phyloP scores from a whole-genome alignment of 1,140 invertebrate genomes.

The Archegozetes longisetosus region DNA sequence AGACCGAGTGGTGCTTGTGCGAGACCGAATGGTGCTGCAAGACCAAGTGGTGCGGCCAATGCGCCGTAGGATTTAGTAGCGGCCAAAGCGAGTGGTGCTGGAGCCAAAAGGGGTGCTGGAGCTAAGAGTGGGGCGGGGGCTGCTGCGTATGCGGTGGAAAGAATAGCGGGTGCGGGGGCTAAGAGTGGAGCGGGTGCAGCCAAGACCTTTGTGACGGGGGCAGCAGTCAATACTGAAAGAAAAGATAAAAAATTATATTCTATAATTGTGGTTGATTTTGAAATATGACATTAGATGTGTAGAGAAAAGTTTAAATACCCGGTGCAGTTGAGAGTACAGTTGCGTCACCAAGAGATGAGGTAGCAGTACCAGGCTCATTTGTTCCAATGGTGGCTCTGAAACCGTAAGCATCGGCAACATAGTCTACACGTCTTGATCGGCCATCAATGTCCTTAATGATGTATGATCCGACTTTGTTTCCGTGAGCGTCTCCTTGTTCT shows the following conservation, averaged over 20 bases:
- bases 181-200: too few species aligned
- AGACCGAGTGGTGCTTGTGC: not conserved
- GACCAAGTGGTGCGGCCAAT: not conserved
- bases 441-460: slow-evolving; percentile 19
- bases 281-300: too few species aligned
- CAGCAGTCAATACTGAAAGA: too few species aligned
- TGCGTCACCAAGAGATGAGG: not conserved
- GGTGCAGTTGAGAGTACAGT: slow-evolving; percentile 14
- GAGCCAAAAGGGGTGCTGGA: not conserved
- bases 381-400: slow-evolving; percentile 14
- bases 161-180: not conserved
- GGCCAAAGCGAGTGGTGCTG: not conserved
- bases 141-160: not conserved
- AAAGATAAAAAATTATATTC: too few species aligned
- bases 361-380: slow-evolving; percentile 16
- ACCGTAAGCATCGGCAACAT: slow-evolving; percentile 20
- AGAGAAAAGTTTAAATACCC: too few species aligned
- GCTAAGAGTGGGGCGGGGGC: too few species aligned
- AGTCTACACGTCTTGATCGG: slow-evolving; percentile 1
- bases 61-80: not conserved
- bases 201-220: not conserved
- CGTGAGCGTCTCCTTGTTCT: slow-evolving; percentile 6
- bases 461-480: slow-evolving; percentile 18
- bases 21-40: not conserved
- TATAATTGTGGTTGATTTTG: too few species aligned